phyloP scores from a whole-genome alignment of 1,140 invertebrate species.

The Cydia pomonella region DNA sequence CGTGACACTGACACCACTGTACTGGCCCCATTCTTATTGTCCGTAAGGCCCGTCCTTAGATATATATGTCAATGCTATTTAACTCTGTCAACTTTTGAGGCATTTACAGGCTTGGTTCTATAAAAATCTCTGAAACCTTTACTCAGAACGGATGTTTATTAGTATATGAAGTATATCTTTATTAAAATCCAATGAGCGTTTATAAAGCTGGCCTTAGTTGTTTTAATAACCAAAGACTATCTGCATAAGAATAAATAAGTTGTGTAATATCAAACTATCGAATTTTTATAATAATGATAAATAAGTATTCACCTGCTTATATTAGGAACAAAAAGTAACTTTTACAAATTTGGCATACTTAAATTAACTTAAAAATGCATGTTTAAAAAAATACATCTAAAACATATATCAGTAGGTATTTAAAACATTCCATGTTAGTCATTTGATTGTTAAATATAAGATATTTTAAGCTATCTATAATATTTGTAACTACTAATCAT shows the following conservation, averaged over 20 bases:
- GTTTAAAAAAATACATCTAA: neutral
- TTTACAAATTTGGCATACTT: slow-evolving; percentile 8
- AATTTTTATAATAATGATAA: neutral
- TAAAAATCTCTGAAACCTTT: neutral
- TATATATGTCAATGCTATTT: too few species aligned
- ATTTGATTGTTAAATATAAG: neutral
- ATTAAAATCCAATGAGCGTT: too few species aligned
- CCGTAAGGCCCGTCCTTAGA: too few species aligned
- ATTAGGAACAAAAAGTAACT: slow-evolving; percentile 18
- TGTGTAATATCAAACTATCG: neutral
- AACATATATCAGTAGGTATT: neutral
- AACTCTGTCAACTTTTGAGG: neutral
- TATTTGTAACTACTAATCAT: neutral
- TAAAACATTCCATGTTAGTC: neutral
- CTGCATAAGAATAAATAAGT: neutral
- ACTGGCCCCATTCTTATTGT: too few species aligned
- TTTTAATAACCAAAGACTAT: slow-evolving; percentile 24
- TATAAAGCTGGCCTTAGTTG: neutral
- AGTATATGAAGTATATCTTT: too few species aligned
- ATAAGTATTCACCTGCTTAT: neutral
- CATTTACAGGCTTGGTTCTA: neutral
- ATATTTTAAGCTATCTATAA: neutral
- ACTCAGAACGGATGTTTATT: neutral
- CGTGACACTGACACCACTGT: too few species aligned
- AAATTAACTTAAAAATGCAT: slow-evolving; percentile 34